Evolutionary conservation across 2,888 invertebrate species (phyloP).

Genomic region (Oxystoma pomonae): DNA sequence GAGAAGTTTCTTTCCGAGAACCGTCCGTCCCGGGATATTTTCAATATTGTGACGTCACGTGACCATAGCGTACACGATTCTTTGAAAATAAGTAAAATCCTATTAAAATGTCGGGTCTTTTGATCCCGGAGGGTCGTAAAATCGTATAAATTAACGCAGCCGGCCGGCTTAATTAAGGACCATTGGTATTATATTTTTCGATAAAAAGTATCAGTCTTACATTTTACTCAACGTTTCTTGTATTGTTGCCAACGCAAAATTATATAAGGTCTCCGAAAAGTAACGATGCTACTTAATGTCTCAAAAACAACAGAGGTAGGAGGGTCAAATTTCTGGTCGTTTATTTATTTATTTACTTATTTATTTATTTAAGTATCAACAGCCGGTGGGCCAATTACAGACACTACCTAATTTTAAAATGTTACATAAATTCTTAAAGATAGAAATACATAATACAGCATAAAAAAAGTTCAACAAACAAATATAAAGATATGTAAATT

Average conservation of each 20-base stretch:
- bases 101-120: slow-evolving; percentile 38
- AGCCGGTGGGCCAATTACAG: no score
- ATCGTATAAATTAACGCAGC: slow-evolving; percentile 37
- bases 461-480: no score
- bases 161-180: slow-evolving; percentile 32
- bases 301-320: no score
- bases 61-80: slow-evolving; percentile 29
- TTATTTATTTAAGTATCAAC: no score
- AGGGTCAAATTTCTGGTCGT: no score
- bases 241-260: background rate
- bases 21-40: background rate
- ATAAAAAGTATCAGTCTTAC: slow-evolving; percentile 27
- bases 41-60: slow-evolving; percentile 21
- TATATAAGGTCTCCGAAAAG: no score
- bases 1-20: background rate
- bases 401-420: no score
- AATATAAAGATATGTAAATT: no score
- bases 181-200: slow-evolving; percentile 31
- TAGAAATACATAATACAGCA: no score
- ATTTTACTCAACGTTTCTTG: slow-evolving; percentile 23
- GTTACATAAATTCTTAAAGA: no score
- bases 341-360: no score
- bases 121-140: slow-evolving; percentile 37
- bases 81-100: slow-evolving; percentile 35
- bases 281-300: no score